A percentile compares a stretch with the other conserved stretches of the same genome.
phyloP scores from a whole-genome alignment of 2,888 invertebrate species.

The Nemapogon koenigi region DNA sequence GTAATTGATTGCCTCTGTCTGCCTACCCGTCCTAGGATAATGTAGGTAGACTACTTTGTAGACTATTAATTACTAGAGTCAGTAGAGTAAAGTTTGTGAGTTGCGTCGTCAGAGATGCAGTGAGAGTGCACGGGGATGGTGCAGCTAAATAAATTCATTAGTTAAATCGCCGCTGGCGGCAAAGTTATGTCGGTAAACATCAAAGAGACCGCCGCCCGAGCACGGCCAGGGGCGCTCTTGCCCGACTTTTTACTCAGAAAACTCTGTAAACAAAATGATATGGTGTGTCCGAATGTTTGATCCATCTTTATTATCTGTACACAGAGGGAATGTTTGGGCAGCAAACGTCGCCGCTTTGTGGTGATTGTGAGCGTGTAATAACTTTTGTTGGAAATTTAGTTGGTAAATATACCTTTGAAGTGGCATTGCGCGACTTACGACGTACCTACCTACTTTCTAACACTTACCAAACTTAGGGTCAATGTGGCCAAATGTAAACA shows the following conservation, averaged over 20 bases:
- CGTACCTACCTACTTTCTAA: not conserved
- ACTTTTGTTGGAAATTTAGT: constrained; percentile 29
- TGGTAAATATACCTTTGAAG: constrained; percentile 30
- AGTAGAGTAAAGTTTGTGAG: too few relatives aligned
- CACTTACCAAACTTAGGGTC: too few relatives aligned
- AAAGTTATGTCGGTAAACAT: constrained; percentile 63
- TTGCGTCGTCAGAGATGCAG: too few relatives aligned
- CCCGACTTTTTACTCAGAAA: constrained; percentile 60
- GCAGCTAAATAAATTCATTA: constrained; percentile 68
- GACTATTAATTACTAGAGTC: too few relatives aligned
- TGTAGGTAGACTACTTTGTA: too few relatives aligned
- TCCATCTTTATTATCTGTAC: constrained; percentile 60
- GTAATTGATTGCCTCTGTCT: too few relatives aligned
- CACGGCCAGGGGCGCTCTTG: constrained; percentile 52
- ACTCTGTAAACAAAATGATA: constrained; percentile 65
- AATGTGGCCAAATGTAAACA: too few relatives aligned
- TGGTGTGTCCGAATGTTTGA: constrained; percentile 59
- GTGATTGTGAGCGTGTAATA: constrained; percentile 39
- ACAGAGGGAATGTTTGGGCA: constrained; percentile 49
- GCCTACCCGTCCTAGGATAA: too few relatives aligned
- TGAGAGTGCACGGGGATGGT: too few relatives aligned
- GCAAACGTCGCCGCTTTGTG: constrained; percentile 45
- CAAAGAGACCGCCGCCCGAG: constrained; percentile 47
- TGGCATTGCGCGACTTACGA: constrained; percentile 4
- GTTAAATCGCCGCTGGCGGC: constrained; percentile 65